Base-by-base conservation (phyloP, 2,888 invertebrate species). In the Blastobasis lacticolella region DNA sequence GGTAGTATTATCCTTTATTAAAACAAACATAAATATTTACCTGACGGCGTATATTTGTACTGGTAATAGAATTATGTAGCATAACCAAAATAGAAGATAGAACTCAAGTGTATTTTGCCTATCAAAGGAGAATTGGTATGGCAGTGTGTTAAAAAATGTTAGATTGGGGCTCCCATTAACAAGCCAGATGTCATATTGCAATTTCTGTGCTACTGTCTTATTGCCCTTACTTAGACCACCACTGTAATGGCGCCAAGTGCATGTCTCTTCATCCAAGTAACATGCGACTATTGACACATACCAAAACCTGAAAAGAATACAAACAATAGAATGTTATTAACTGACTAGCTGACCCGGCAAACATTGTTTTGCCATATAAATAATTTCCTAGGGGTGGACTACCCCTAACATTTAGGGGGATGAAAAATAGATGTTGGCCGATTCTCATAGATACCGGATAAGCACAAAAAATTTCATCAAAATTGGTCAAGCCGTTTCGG, bases 91-190 rank as follows among this genome's bases (percentile, higher is more conserved):
- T 46, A 96, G 89, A 56, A 97, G 88, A 86, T 97, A 97, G 63
- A 98, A 90, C 81, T 97, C 97, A 52, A 97, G 89, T 6, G 97
- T 94, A 76, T 97, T 96, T 81, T 97, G 97, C 72, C 95, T 91
- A 73, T 99, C 98, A 84, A 97, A 98, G 0, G 98, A 98, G 78
- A 98, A 98, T 77, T 99, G 97, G 84, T 97, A 97, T 53, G 95
- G 92, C 66, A 98, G 90, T 53, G 95, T 94, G 77, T 96, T 97
- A 69, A 94, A 94, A 55, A 94, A 91, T 54, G 95, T 95, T 64
- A 92, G 90, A 73, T 95, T 95, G 0, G 99, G 99, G 81, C 96
- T 95, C 37, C 98, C 98, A 82, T 99, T 99, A 6, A 98, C 98
- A 48, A 99, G 90, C 94, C 97, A 97, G 61, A 99, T 94, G 77